Evolutionary conservation across 2,113 vertebrate genomes (phyloP).

Genomic region (Oncorhynchus kisutch): DNA sequence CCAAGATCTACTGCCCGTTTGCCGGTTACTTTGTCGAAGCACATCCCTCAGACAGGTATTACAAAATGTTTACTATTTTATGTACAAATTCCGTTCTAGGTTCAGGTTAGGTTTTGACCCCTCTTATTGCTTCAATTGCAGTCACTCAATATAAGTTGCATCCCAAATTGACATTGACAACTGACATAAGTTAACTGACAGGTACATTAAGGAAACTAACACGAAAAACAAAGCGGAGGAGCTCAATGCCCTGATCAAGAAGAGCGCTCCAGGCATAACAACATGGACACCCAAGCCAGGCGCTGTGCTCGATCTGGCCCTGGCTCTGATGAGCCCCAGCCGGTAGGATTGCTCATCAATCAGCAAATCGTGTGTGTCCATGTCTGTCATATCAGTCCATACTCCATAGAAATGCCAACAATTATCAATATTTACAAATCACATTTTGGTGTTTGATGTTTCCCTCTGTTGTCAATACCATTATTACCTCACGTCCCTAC

Average conservation of each 20-base stretch:
- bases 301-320: constrained; percentile 71
- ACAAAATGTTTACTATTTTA: no score
- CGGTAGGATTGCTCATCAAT: constrained; percentile 51
- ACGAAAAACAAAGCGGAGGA: constrained; percentile 68
- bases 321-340: constrained; percentile 63
- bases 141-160: background rate
- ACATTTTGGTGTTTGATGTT: no score
- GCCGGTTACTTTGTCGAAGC: constrained; percentile 82
- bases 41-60: constrained; percentile 80
- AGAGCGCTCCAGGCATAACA: constrained; percentile 30
- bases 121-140: background rate
- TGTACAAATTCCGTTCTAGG: no score
- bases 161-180: constrained; percentile 27
- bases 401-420: no score
- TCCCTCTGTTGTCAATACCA: no score
- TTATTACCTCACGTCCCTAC: no score
- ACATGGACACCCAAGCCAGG: constrained; percentile 80
- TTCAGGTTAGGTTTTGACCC: background rate
- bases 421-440: no score
- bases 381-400: no score
- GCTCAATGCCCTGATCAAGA: constrained; percentile 72
- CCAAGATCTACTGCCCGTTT: constrained; percentile 76
- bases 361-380: no score
- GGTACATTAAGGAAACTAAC: no score
- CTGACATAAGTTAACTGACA: no score